Evolutionary conservation across 2,888 invertebrate species (phyloP).

Genomic region (Papilio gigon): DNA sequence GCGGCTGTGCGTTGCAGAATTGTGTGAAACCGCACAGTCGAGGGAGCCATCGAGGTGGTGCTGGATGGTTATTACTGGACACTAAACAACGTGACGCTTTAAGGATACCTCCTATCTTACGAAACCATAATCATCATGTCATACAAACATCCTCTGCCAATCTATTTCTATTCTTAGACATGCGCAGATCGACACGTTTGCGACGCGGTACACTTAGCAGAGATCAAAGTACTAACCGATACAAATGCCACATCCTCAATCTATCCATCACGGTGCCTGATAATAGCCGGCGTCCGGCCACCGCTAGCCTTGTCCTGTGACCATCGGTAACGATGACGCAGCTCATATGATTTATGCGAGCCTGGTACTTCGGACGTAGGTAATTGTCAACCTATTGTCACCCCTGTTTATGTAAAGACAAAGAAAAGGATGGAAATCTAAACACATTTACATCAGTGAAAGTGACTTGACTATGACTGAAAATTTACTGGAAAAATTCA

Average conservation of each 20-base stretch:
- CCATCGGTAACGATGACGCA: conserved; percentile 3
- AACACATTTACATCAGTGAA: no score
- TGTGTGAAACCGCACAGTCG: no score
- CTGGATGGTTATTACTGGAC: no score
- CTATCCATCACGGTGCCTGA: conserved; percentile 36
- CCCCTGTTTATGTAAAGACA: no score
- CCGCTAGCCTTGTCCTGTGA: conserved; percentile 32
- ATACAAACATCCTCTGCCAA: neutral
- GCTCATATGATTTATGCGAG: neutral
- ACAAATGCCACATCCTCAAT: conserved; percentile 42
- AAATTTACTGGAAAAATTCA: no score
- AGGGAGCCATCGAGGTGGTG: no score
- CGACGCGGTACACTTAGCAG: conserved; percentile 24
- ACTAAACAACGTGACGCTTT: no score
- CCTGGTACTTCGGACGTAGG: neutral
- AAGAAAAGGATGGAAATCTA: no score
- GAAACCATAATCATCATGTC: neutral
- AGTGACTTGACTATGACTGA: no score
- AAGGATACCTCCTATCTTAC: neutral
- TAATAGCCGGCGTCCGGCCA: conserved; percentile 35
- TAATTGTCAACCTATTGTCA: no score
- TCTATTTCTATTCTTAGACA: conserved; percentile 28
- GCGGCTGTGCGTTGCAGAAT: no score
- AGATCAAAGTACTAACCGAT: conserved; percentile 36
- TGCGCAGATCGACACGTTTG: conserved; percentile 2